Evolutionary conservation across 2,888 invertebrate genomes (phyloP).

Genomic region (Caenorhabditis angaria): DNA sequence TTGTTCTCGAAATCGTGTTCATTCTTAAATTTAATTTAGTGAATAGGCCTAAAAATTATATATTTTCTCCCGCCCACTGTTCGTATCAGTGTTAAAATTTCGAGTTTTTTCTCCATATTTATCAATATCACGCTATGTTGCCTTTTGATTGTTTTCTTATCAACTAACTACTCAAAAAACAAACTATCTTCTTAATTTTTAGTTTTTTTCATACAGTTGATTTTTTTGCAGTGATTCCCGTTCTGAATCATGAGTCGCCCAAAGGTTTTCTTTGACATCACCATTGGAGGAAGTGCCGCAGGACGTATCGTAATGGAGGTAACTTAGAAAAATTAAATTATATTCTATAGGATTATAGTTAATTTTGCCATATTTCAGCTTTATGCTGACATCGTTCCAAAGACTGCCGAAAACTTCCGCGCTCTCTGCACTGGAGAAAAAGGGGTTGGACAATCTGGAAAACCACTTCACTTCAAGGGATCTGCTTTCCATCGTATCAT

Average conservation of each 20-base stretch:
- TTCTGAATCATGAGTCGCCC: slow-evolving; percentile 49
- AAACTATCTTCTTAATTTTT: too few species aligned
- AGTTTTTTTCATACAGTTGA: too few species aligned
- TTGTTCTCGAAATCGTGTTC: too few species aligned
- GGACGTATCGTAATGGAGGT: slow-evolving; percentile 71
- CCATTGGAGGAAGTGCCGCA: slow-evolving; percentile 63
- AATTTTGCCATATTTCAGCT: too few species aligned
- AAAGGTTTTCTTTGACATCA: slow-evolving; percentile 70
- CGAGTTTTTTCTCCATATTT: too few species aligned
- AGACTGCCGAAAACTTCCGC: slow-evolving; percentile 90
- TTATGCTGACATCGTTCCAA: slow-evolving; percentile 88
- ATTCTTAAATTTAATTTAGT: too few species aligned
- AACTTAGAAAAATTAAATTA: background rate
- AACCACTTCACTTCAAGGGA: slow-evolving; percentile 81
- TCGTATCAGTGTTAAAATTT: background rate
- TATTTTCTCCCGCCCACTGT: too few species aligned
- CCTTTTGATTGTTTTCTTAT: too few species aligned
- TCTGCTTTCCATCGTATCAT: slow-evolving; percentile 90
- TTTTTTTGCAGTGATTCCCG: slow-evolving; percentile 34
- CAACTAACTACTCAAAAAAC: too few species aligned
- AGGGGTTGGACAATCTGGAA: slow-evolving; percentile 81
- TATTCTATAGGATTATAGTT: too few species aligned
- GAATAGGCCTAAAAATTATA: too few species aligned
- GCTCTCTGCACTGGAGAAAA: slow-evolving; percentile 94
- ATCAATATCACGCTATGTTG: too few species aligned